Percentiles rank a stretch among this genome's conserved stretches.
These are phyloP conservation scores for Pachycephus smyrnensis DNA, from an alignment of 2,888 invertebrate genomes.

Conservation along the genomic window DNA sequence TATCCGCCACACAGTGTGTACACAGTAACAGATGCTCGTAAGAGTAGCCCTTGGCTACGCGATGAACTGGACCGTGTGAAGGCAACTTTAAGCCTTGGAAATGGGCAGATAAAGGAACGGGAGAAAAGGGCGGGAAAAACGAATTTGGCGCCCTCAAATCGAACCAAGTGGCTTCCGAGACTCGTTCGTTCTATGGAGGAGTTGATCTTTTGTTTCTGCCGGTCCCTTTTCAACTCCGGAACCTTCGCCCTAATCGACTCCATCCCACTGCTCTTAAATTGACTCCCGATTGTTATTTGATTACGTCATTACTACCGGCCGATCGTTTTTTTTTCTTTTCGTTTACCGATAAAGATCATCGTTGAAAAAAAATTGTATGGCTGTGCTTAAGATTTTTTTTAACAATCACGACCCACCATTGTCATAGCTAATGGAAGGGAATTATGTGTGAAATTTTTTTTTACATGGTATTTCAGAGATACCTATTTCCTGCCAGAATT, in stretches of 20 bases:
- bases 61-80: neutral
- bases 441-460: neutral
- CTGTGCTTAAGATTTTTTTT: neutral
- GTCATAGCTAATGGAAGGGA: neutral
- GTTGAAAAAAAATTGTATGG: neutral
- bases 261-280: constrained; percentile 29
- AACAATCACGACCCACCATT: neutral
- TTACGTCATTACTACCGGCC: constrained; percentile 26
- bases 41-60: neutral
- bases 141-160: constrained; percentile 33
- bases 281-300: constrained; percentile 38
- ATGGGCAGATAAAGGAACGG: neutral
- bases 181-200: constrained; percentile 28
- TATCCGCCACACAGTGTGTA: neutral
- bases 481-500: neutral
- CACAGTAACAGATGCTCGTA: neutral
- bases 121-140: constrained; percentile 21
- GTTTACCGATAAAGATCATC: neutral
- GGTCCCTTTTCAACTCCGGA: constrained; percentile 15
- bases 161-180: constrained; percentile 35
- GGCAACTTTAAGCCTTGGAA: neutral
- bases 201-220: constrained; percentile 30
- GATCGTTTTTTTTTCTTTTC: constrained; percentile 2
- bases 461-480: neutral
- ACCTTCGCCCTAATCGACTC: constrained; percentile 32